Conservation (phyloP, 1,140 invertebrate species). For the Bombyx mandarina region DNA sequence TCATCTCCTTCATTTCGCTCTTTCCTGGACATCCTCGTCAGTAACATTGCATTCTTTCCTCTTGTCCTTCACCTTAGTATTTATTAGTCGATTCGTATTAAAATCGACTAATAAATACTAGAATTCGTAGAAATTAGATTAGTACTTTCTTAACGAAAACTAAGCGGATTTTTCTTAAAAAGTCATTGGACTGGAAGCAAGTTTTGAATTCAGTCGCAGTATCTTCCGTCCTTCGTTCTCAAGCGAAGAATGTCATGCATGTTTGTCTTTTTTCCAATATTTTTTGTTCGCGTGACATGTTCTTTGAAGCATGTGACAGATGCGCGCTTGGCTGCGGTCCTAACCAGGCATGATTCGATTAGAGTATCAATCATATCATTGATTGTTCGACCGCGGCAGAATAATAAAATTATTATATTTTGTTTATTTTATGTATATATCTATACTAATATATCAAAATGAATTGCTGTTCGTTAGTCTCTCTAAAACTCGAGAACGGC, state of each 20-base stretch:
- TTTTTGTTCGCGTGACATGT: conserved; percentile 65
- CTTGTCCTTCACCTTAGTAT: no score
- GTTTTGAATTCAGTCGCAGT: conserved; percentile 34
- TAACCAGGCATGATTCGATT: conserved; percentile 63
- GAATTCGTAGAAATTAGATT: conserved; percentile 13
- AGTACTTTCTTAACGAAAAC: conserved; percentile 25
- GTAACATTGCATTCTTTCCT: no score
- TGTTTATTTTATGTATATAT: neutral
- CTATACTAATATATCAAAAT: no score
- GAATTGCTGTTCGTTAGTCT: no score
- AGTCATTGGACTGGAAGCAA: conserved; percentile 43
- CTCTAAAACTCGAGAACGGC: no score
- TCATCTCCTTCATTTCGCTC: no score
- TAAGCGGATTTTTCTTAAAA: conserved; percentile 35
- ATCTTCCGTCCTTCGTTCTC: conserved; percentile 25
- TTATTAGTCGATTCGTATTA: no score
- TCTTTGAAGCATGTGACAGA: conserved; percentile 61
- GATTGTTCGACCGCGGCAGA: conserved; percentile 47
- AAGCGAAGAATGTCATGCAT: conserved; percentile 19
- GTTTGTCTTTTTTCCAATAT: conserved; percentile 33
- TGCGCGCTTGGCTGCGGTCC: conserved; percentile 59
- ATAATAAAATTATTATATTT: neutral
- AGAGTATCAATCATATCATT: conserved; percentile 65
- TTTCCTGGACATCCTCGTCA: no score
- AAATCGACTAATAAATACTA: no score